Conservation (phyloP, 1,140 invertebrate genomes). For the Drosophila lacteicornis region DNA sequence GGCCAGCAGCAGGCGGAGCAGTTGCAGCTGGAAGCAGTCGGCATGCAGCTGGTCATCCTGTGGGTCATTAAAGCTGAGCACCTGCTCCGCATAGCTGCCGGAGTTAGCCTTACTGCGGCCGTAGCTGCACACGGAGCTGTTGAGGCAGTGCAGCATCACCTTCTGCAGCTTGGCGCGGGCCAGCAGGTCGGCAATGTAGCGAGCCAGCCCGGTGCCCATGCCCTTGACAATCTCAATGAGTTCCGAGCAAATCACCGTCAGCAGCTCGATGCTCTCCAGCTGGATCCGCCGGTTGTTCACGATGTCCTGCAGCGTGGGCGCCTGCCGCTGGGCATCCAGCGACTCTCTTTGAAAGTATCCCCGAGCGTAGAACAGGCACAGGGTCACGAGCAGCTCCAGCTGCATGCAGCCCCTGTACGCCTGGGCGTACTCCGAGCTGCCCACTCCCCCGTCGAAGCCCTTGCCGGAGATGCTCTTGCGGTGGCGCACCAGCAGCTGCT, state of each 20-base stretch:
- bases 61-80: constrained; percentile 93
- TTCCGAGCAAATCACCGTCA: constrained; percentile 92
- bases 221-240: constrained; percentile 93
- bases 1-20: constrained; percentile 88
- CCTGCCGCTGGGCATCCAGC: constrained; percentile 85
- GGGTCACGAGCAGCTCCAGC: constrained; percentile 91
- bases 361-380: constrained; percentile 92
- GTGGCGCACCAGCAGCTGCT: constrained; percentile 90
- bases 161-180: constrained; percentile 95
- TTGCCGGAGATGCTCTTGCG: constrained; percentile 92
- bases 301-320: constrained; percentile 90
- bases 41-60: constrained; percentile 88
- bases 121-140: constrained; percentile 89
- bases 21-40: constrained; percentile 91
- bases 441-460: constrained; percentile 90
- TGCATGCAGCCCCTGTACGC: constrained; percentile 92
- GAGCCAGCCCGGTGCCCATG: constrained; percentile 92
- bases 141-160: constrained; percentile 93
- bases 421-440: constrained; percentile 87
- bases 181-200: constrained; percentile 93
- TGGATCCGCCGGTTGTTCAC: constrained; percentile 91
- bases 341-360: constrained; percentile 92
- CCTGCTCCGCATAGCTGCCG: constrained; percentile 92
- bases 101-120: constrained; percentile 20
- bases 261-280: constrained; percentile 91